A percentile compares a stretch with the other conserved stretches of the same genome.
These are phyloP conservation scores for Borostomias antarcticus DNA, from an alignment of 2,797 vertebrate species.

Conservation along the genomic window DNA sequence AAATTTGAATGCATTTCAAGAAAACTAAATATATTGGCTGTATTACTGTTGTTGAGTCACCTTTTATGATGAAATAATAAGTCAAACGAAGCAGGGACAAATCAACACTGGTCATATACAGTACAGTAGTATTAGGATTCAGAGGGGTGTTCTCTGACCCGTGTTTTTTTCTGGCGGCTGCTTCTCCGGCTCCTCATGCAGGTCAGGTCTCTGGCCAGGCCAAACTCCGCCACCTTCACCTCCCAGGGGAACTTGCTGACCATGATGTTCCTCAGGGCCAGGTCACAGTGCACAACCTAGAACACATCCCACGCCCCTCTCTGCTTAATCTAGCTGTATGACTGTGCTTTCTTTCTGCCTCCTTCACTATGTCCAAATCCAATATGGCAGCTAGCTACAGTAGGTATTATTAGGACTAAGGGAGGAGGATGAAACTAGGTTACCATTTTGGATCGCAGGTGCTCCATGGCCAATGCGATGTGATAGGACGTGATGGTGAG, in stretches of 20 bases:
- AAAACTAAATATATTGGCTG: too few relatives aligned
- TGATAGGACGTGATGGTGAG: constrained; percentile 76
- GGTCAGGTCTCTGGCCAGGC: constrained; percentile 65
- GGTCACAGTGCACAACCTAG: constrained; percentile 78
- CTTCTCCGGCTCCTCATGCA: constrained; percentile 62
- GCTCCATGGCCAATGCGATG: constrained; percentile 77
- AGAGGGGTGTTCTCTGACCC: constrained; percentile 46
- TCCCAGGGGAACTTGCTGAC: constrained; percentile 76
- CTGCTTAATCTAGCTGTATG: background rate
- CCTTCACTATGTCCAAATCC: background rate
- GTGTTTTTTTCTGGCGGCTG: constrained; percentile 60
- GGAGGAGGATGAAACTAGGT: background rate
- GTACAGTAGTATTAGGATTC: background rate
- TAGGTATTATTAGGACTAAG: background rate
- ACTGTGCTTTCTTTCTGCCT: background rate
- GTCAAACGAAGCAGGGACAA: too few relatives aligned
- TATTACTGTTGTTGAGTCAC: too few relatives aligned
- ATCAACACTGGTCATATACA: background rate
- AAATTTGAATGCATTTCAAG: too few relatives aligned
- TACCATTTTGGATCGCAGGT: constrained; percentile 77
- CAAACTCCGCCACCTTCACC: constrained; percentile 72
- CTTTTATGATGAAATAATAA: too few relatives aligned
- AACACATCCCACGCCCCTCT: too few relatives aligned
- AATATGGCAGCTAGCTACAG: background rate
- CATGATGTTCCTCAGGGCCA: constrained; percentile 78